Evolutionary conservation across 2,113 vertebrate genomes (phyloP).

Genomic region (Actinemys pallida): DNA sequence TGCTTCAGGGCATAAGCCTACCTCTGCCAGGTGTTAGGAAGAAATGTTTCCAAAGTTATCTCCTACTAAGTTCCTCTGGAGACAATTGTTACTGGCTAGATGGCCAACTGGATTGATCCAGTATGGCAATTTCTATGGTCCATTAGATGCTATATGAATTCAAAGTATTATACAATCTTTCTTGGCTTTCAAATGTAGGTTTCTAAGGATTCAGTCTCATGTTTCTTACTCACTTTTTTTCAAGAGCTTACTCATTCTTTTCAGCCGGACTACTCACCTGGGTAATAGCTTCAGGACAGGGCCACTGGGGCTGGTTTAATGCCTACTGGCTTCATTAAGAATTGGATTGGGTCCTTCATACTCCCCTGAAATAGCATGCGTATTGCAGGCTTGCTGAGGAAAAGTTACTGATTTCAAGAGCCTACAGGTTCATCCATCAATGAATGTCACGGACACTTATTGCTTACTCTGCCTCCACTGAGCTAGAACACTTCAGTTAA

Average conservation of each 20-base stretch:
- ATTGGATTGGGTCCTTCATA: background rate
- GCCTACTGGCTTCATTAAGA: rapidly evolving
- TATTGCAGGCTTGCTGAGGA: background rate
- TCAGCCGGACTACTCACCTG: background rate
- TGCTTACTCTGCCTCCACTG: background rate
- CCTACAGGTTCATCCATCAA: background rate
- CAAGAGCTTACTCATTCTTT: background rate
- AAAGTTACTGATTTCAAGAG: background rate
- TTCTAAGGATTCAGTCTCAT: background rate
- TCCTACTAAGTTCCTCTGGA: background rate
- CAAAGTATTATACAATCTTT: rapidly evolving
- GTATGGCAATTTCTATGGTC: background rate
- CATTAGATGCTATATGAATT: background rate
- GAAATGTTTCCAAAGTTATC: background rate
- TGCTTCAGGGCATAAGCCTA: rapidly evolving
- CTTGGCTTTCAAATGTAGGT: background rate
- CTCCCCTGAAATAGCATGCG: rapidly evolving
- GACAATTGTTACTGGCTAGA: background rate
- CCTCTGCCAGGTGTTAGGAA: background rate
- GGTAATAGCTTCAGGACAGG: background rate
- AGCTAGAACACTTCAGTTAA: background rate
- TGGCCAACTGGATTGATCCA: rapidly evolving
- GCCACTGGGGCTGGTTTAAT: background rate
- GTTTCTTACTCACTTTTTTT: background rate
- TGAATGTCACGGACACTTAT: background rate